A percentile compares a stretch with the other conserved stretches of the same genome.
Conservation (phyloP, 2,888 invertebrate species). For the Plagodis dolabraria region DNA sequence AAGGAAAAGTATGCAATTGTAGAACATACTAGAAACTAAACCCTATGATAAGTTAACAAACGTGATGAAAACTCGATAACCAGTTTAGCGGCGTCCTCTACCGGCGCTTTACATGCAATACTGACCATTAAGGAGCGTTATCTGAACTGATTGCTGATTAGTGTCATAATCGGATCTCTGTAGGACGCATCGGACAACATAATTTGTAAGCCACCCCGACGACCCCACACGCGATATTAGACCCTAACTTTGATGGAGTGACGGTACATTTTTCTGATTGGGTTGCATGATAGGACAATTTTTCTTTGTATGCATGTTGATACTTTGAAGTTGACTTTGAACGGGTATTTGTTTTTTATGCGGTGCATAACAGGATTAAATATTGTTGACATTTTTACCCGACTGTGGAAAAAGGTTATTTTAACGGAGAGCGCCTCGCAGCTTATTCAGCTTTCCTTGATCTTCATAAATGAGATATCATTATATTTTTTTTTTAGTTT, state of each 20-base stretch:
- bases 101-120: background rate
- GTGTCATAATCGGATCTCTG: slow-evolving; percentile 11
- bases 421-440: no score
- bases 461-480: no score
- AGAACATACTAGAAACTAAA: background rate
- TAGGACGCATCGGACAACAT: background rate
- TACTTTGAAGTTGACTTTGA: no score
- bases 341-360: no score
- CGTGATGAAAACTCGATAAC: slow-evolving; percentile 1
- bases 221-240: background rate
- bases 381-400: no score
- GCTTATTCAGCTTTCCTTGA: no score
- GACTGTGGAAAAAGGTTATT: no score
- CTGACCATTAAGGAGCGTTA: slow-evolving; percentile 1
- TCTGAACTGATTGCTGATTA: slow-evolving; percentile 17
- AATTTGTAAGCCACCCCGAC: background rate
- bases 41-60: background rate
- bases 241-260: background rate
- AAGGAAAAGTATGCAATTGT: no score
- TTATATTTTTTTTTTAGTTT: no score
- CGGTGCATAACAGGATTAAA: no score
- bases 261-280: background rate
- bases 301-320: background rate
- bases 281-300: background rate
- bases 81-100: background rate